These are phyloP conservation scores for Euspilapteryx auroguttella DNA, from an alignment of 2,888 invertebrate species.

Conservation along the genomic window DNA sequence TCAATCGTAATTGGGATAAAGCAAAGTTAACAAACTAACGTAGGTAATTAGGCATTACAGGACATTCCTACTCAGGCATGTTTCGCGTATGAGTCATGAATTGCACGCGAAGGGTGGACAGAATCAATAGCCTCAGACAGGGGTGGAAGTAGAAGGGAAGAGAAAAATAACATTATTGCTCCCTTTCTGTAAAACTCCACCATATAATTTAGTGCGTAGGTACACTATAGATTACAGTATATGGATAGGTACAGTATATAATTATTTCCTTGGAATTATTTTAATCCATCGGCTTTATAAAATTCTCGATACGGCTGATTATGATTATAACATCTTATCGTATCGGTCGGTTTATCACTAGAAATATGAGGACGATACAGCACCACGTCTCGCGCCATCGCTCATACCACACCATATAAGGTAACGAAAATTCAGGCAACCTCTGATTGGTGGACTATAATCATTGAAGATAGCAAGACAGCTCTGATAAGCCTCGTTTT, in stretches of 20 bases:
- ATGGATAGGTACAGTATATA: no score
- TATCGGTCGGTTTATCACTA: slow-evolving; percentile 25
- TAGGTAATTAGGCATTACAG: no score
- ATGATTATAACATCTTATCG: slow-evolving; percentile 18
- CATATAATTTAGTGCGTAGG: no score
- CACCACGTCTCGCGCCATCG: slow-evolving; percentile 9
- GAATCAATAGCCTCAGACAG: slow-evolving; percentile 7
- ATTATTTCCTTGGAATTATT: no score
- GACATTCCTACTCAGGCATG: no score
- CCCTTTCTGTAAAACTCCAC: no score
- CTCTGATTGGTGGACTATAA: slow-evolving; percentile 66
- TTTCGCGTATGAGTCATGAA: slow-evolving; percentile 2
- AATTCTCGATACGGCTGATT: slow-evolving; percentile 1
- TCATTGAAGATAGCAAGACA: slow-evolving; percentile 50
- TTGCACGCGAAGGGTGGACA: slow-evolving; percentile 5
- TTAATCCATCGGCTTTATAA: no score
- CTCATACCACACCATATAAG: slow-evolving; percentile 73
- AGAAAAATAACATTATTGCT: no score
- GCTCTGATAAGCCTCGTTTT: slow-evolving; percentile 54
- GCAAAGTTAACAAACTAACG: no score
- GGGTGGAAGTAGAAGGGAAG: not conserved
- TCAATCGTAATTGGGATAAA: no score
- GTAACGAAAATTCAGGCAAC: slow-evolving; percentile 66
- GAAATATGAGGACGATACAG: slow-evolving; percentile 21
- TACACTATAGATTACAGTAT: no score